Evolutionary conservation across 2,797 vertebrate genomes (phyloP).

Genomic region (Melanitta fusca): DNA sequence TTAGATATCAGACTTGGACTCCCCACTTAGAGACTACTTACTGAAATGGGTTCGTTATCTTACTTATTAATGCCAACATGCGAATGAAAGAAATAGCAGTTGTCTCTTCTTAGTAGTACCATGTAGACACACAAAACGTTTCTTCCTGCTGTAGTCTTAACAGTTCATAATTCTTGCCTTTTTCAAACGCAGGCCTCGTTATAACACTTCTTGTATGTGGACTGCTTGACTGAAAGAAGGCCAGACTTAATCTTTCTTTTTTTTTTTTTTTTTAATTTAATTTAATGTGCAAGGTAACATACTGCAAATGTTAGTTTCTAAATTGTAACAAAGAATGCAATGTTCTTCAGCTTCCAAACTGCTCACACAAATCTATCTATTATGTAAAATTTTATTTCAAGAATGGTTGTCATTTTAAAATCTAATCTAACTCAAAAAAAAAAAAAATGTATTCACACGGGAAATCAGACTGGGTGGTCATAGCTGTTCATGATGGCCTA

Average conservation of each 20-base stretch:
- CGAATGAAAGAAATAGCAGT: not conserved
- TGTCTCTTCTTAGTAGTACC: not conserved
- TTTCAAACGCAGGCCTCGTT: not conserved
- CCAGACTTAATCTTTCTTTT: not conserved
- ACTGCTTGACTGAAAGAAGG: not conserved
- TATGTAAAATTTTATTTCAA: not conserved
- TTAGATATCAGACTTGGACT: not conserved
- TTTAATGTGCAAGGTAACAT: not conserved
- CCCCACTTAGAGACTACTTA: not conserved
- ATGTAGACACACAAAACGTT: not conserved
- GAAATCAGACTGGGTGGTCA: not conserved
- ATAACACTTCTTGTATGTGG: not conserved
- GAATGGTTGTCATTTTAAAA: not conserved
- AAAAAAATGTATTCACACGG: not conserved
- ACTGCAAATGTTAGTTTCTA: not conserved
- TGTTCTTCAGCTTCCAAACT: not conserved
- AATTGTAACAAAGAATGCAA: not conserved
- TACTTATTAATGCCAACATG: not conserved
- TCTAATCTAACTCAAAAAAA: not conserved
- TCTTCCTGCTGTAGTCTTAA: not conserved
- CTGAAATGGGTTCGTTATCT: not conserved
- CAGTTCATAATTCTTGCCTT: not conserved
- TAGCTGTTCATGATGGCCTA: not conserved
- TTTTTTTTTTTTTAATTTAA: not conserved
- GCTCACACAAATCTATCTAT: not conserved